Evolutionary conservation across 1,140 invertebrate species (phyloP).

Genomic region (Mylabris phalerata): DNA sequence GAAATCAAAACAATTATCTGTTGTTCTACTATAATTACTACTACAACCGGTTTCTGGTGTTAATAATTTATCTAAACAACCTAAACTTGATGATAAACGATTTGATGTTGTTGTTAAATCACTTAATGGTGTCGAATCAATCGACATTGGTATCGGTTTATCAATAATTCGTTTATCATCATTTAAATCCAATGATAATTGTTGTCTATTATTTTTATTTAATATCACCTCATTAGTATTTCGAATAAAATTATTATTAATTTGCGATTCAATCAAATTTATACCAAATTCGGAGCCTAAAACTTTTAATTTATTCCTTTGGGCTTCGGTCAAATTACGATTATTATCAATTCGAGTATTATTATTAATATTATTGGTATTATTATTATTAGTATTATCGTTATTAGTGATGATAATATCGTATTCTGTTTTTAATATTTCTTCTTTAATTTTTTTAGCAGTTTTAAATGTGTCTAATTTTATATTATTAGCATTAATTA

Average conservation of each 20-base stretch:
- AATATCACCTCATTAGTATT: conserved; percentile 30
- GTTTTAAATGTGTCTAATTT: conserved; percentile 29
- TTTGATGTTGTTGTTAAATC: conserved; percentile 19
- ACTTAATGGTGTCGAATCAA: conserved; percentile 37
- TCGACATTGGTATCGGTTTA: conserved; percentile 21
- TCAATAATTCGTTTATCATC: conserved; percentile 29
- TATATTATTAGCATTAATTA: conserved; percentile 29
- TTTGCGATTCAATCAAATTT: conserved; percentile 19
- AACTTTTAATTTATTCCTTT: conserved; percentile 40
- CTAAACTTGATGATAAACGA: neutral
- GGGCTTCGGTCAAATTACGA: conserved; percentile 32
- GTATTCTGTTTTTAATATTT: conserved; percentile 31
- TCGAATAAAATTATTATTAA: conserved; percentile 19
- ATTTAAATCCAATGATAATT: conserved; percentile 20
- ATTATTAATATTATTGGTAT: neutral
- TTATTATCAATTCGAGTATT: conserved; percentile 4
- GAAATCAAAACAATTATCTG: no score
- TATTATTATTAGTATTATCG: neutral
- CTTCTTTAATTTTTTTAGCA: conserved; percentile 30
- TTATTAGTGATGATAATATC: conserved; percentile 5
- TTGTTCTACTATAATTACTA: no score
- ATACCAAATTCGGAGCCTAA: conserved; percentile 37
- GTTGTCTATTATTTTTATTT: conserved; percentile 20
- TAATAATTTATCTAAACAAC: conserved; percentile 8
- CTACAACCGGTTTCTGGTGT: conserved; percentile 16